These are phyloP conservation scores for Amphiura filiformis DNA, from an alignment of 35 echinoderm and acorn worm species.

Conservation along the genomic window DNA sequence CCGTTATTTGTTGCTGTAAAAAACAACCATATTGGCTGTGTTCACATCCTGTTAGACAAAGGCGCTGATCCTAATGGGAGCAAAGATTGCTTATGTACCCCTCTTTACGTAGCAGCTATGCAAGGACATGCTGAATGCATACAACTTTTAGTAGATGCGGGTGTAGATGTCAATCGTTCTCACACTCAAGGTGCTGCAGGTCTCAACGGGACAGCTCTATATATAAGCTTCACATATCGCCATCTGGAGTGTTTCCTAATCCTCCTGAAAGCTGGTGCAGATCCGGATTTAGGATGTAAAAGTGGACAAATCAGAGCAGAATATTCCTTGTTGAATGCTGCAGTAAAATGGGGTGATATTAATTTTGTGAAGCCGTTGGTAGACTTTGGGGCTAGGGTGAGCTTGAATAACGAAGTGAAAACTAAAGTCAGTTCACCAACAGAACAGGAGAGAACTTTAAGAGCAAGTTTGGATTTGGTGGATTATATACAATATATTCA, in stretches of 20 bases:
- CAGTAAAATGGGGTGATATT: slow-evolving; percentile 22
- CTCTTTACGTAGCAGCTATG: slow-evolving; percentile 62
- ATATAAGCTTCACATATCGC: slow-evolving; percentile 53
- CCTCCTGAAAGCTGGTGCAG: slow-evolving; percentile 43
- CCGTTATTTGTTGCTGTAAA: slow-evolving; percentile 65
- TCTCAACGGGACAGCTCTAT: slow-evolving; percentile 32
- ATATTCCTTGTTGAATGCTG: slow-evolving; percentile 24
- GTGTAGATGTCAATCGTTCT: slow-evolving; percentile 55
- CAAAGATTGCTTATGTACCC: slow-evolving; percentile 48
- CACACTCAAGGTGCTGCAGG: slow-evolving; percentile 26
- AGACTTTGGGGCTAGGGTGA: slow-evolving; percentile 44
- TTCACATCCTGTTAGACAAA: slow-evolving; percentile 26
- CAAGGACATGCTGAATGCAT: slow-evolving; percentile 53
- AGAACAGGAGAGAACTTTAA: not conserved
- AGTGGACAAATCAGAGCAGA: not conserved
- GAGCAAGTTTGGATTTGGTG: not conserved
- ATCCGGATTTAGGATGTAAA: slow-evolving; percentile 41
- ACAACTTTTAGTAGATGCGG: slow-evolving; percentile 34
- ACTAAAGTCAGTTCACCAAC: not conserved
- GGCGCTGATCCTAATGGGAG: slow-evolving; percentile 65
- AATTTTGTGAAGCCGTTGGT: slow-evolving; percentile 38
- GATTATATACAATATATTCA: not conserved
- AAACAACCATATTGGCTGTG: slow-evolving; percentile 67
- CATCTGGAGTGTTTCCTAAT: slow-evolving; percentile 51
- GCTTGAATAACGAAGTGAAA: not conserved